A percentile compares a stretch with the other conserved stretches of the same genome.
These are phyloP conservation scores for Xestia c-nigrum DNA, from an alignment of 2,888 invertebrate species.

Conservation along the genomic window DNA sequence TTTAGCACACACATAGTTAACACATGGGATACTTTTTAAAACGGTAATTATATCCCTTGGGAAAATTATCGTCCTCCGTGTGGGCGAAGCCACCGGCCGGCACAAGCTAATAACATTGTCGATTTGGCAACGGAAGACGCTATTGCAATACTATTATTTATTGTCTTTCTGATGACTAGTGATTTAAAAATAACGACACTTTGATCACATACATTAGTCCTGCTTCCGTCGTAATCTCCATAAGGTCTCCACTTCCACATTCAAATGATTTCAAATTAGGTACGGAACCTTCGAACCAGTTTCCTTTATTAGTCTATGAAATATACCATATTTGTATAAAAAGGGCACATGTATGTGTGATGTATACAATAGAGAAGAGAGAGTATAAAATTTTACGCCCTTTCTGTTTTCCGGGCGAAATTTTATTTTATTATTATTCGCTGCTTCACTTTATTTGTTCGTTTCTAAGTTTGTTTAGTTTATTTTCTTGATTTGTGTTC, in stretches of 20 bases:
- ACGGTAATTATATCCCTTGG: too few species aligned
- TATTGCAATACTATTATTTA: background rate
- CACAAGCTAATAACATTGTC: background rate
- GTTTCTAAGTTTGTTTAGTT: constrained; percentile 30
- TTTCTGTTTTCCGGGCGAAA: constrained; percentile 61
- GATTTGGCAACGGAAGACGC: background rate
- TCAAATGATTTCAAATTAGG: constrained; percentile 31
- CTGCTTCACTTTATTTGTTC: constrained; percentile 58
- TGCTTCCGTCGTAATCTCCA: background rate
- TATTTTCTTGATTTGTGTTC: constrained; percentile 44
- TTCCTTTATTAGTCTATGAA: constrained; percentile 16
- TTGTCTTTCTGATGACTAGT: constrained; percentile 7
- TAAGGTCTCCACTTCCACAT: constrained; percentile 8
- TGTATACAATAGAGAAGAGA: constrained; percentile 30
- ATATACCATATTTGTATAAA: constrained; percentile 28
- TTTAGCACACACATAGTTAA: too few species aligned
- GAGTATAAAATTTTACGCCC: constrained; percentile 73
- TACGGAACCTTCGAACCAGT: constrained; percentile 49
- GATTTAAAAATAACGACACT: constrained; percentile 50
- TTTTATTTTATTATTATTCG: constrained; percentile 72
- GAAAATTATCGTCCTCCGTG: too few species aligned
- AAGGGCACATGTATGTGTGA: constrained; percentile 29
- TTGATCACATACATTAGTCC: constrained; percentile 38
- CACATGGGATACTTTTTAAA: too few species aligned
- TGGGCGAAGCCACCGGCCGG: too few species aligned